Evolutionary conservation across 2,888 invertebrate species (phyloP).

Genomic region (Ferrisia virgata): DNA sequence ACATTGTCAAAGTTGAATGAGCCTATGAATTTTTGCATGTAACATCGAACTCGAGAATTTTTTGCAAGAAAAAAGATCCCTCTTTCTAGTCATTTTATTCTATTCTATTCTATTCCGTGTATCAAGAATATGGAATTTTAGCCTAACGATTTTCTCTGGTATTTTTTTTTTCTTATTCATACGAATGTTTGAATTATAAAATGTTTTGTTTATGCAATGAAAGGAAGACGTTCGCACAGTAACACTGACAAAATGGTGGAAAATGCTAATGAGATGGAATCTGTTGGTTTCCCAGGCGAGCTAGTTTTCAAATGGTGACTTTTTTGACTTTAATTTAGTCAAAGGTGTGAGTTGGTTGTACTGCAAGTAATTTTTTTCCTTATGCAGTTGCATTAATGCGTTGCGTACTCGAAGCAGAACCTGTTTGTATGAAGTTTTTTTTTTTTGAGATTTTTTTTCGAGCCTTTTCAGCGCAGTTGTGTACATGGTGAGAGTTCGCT

Average conservation of each 20-base stretch:
- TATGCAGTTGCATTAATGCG: background rate
- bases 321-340: background rate
- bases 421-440: background rate
- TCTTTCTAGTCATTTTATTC: too few species aligned
- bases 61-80: too few species aligned
- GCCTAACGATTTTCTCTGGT: background rate
- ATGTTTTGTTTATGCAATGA: background rate
- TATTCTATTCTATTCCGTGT: background rate
- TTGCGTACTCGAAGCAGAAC: background rate
- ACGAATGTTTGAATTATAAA: background rate
- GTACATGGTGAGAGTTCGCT: too few species aligned
- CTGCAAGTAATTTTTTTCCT: background rate
- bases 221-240: background rate
- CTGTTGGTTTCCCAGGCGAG: background rate
- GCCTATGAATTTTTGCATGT: background rate
- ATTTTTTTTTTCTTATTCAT: background rate
- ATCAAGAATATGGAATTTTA: background rate
- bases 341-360: background rate
- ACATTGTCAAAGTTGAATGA: background rate
- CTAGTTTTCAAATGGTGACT: background rate
- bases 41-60: background rate
- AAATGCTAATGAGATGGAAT: background rate
- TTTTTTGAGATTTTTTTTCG: too few species aligned
- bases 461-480: too few species aligned
- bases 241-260: background rate